These are phyloP conservation scores for Aspidapion aeneum DNA, from an alignment of 2,888 invertebrate species.

Conservation along the genomic window DNA sequence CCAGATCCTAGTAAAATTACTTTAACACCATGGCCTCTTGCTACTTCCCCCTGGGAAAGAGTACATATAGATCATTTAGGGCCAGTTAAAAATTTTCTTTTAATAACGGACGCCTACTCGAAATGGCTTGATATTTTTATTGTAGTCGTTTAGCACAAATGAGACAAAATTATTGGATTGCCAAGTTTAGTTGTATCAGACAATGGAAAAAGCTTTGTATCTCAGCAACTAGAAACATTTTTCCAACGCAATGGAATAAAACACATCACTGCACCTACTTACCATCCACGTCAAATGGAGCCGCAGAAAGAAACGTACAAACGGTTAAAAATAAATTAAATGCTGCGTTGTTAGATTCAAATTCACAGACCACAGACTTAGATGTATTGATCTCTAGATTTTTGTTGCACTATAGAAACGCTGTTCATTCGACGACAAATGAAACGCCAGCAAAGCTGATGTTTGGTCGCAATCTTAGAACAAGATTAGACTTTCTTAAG, in stretches of 20 bases:
- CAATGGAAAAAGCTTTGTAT: constrained; percentile 25
- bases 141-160: constrained; percentile 19
- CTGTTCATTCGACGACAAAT: constrained; percentile 14
- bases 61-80: constrained; percentile 29
- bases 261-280: constrained; percentile 19
- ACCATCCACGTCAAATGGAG: constrained; percentile 31
- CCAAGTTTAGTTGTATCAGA: constrained; percentile 25
- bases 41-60: constrained; percentile 22
- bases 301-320: constrained; percentile 26
- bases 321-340: constrained; percentile 19
- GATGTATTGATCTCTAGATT: constrained; percentile 8
- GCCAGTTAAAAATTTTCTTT: constrained; percentile 22
- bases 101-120: constrained; percentile 23
- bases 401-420: constrained; percentile 18
- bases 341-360: background rate
- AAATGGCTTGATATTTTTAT: constrained; percentile 29
- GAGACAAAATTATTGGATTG: constrained; percentile 24
- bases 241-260: constrained; percentile 27
- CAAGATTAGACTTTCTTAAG: constrained; percentile 7
- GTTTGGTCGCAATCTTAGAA: constrained; percentile 11
- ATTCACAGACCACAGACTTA: constrained; percentile 5
- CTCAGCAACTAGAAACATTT: constrained; percentile 28
- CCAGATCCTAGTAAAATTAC: constrained; percentile 20
- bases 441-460: constrained; percentile 14
- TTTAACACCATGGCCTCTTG: constrained; percentile 24